Base-by-base conservation (phyloP, 2,113 vertebrate genomes). In the Halichoeres trimaculatus region DNA sequence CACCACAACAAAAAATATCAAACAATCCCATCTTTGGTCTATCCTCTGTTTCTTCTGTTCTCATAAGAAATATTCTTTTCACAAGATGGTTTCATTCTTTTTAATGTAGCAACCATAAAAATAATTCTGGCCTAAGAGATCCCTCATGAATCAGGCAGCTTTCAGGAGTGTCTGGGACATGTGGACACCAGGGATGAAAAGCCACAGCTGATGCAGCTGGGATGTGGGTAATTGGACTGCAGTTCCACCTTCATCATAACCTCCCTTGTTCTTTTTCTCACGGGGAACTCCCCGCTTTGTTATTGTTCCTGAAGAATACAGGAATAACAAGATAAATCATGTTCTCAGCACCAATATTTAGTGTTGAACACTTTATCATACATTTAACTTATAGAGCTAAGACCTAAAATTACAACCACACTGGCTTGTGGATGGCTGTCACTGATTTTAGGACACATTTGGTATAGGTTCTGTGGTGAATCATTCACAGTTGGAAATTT, bases 161-260 rank as follows among this genome's bases (percentile, higher is more conserved):
- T 78, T 63, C 55, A 19, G 52, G 45, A 74, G 66, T 48, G 74
- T 36, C 55, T 71, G 55, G 53, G 40, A 74, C 60, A 70, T 45
- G 30, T 65, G 50, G 48, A 55, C 35, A 16, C 57, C 65, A 53
- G 23, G 36, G 79, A 81, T 73, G 35, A 81, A 88, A 30, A 86
- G 76, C 34, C 54, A 48, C 4, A 23, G 48, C 36, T 36, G 50
- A 69, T 30, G 34, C 41, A 70, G 66, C 59, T 65, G 56, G 30
- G 35, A 64, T 62, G 45, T 50, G 65, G 62, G 60, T 24, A 35
- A 23, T 65, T 47, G 12, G 17, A 57, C 47, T 68, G 69, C 36
- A 70, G 38, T 82, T 41, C 19, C 24, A 52, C 45, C 64, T 54
- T 61, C 61, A 63, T 66, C 52, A 60, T 20, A 50, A 60, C 52